These are phyloP conservation scores for Struthidea cinerea DNA, from an alignment of 2,113 vertebrate species.

Conservation along the genomic window DNA sequence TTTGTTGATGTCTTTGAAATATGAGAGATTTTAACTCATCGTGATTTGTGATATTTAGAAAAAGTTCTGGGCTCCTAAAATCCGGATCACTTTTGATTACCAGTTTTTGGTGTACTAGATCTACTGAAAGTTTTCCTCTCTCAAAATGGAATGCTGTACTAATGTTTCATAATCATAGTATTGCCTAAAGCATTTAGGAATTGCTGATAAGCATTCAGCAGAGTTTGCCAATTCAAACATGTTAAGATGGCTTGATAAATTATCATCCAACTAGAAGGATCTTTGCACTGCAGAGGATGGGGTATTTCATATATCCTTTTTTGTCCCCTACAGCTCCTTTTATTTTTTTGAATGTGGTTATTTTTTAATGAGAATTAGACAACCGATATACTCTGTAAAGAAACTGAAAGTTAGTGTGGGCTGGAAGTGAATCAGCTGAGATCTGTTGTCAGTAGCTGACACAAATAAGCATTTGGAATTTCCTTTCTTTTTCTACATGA, in stretches of 20 bases:
- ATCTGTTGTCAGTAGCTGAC: neutral
- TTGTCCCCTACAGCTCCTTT: neutral
- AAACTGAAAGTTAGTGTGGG: neutral
- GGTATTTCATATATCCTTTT: neutral
- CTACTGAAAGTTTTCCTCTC: neutral
- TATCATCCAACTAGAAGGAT: neutral
- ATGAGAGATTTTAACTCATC: neutral
- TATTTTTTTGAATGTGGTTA: neutral
- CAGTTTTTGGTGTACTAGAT: neutral
- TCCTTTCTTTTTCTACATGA: neutral
- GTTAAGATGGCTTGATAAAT: neutral
- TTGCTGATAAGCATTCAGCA: neutral
- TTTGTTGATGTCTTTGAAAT: slow-evolving; percentile 4
- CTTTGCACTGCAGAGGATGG: neutral
- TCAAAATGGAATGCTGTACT: neutral
- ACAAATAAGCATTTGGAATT: neutral
- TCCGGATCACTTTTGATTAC: neutral
- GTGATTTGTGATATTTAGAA: neutral
- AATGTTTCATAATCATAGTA: neutral
- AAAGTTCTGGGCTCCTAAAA: neutral
- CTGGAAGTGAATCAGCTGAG: neutral
- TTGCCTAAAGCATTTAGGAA: neutral
- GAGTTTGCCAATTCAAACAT: neutral
- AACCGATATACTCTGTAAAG: neutral
- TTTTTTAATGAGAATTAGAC: neutral